Base-by-base conservation (phyloP, 2,113 vertebrate genomes). In the Xiphophorus hellerii region DNA sequence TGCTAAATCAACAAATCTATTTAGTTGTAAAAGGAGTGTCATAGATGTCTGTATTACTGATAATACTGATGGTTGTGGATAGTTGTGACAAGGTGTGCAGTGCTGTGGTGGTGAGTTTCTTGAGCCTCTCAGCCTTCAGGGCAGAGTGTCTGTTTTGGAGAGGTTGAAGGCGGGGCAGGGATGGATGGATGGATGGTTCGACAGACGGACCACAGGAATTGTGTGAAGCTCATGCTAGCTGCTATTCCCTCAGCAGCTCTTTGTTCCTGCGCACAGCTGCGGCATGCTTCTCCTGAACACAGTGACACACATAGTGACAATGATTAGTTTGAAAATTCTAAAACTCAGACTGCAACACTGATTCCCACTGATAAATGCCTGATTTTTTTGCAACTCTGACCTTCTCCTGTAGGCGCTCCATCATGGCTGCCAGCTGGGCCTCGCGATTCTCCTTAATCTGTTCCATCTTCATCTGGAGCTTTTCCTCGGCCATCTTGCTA, bases 381-480 rank as follows among this genome's bases (percentile, higher is more conserved):
- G 31, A 20, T 5, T 71, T 66, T 28, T 62, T 4, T 10, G 17
- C n/a, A 12, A 9, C 13, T 28, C 74, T 86, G 76, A 98, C 98
- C 96, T 98, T 99, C 93, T 98, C 97, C 92, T 97, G 97, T 87
- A 99, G 94, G 79, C 97, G 96, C 76, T 97, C 97, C 79, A 98
- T 44, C 95, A 98, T 97, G 83, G 97, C 98, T 0, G 97, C 96
- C 84, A 99, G 88, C 35, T 97, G 92, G 10, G 98, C 98, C 42
- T 98, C 96, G 0, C 98, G 95, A 90, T 99, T 99, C 90, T 98
- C 98, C 90, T 97, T 97, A 90, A 97, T 99, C 92, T 97, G 96
- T 22, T 97, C 97, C 97, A 99, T 99, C 92, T 96, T 98, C 88
- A 96, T 92, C 0, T 94, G 95, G 85, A 99, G 96, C 87, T 96